A percentile compares a stretch with the other conserved stretches of the same genome.
phyloP scores from a whole-genome alignment of 2,113 vertebrate genomes.

The Centrocercus urophasianus region DNA sequence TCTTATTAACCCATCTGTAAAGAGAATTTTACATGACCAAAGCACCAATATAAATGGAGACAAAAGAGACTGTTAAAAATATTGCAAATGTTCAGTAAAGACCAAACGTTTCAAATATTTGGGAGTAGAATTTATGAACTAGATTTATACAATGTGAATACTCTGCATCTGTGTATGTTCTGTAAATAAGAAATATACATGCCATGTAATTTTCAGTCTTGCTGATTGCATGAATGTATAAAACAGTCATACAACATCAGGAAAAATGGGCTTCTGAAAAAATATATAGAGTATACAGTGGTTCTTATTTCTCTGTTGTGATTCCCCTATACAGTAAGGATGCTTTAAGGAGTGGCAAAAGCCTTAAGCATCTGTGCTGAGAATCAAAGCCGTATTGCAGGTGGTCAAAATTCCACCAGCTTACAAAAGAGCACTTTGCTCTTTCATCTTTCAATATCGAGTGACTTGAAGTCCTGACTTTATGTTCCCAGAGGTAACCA shows the following conservation, averaged over 20 bases:
- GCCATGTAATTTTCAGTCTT: not conserved
- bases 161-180: not conserved
- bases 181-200: not conserved
- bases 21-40: not conserved
- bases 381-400: not conserved
- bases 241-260: not conserved
- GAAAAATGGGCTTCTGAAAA: not conserved
- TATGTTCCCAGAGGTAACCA: slow-evolving; percentile 1
- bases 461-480: slow-evolving; percentile 33
- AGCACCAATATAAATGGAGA: not conserved
- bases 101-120: not conserved
- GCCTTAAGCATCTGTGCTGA: not conserved
- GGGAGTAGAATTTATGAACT: not conserved
- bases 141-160: not conserved
- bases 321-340: not conserved
- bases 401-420: not conserved
- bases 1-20: not conserved
- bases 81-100: not conserved
- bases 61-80: not conserved
- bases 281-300: not conserved
- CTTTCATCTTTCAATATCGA: not conserved
- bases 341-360: not conserved
- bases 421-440: slow-evolving; percentile 34
- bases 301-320: fast-evolving
- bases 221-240: fast-evolving